A percentile compares a stretch with the other conserved stretches of the same genome.
Evolutionary conservation across 2,888 invertebrate genomes (phyloP).

Genomic region (Altica lythri): DNA sequence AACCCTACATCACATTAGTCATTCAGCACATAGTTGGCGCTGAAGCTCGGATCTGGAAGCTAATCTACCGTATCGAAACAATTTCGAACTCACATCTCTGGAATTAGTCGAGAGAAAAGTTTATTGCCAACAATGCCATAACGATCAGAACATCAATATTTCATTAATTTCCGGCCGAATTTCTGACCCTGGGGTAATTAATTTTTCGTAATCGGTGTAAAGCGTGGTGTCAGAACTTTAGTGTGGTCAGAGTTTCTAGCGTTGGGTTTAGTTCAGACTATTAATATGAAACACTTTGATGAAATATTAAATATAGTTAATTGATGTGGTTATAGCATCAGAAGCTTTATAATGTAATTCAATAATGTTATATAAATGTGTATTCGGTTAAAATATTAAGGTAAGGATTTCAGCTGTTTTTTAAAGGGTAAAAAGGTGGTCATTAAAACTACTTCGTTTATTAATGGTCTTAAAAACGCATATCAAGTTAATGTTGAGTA

Average conservation of each 20-base stretch:
- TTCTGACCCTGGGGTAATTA: neutral
- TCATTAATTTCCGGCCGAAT: conserved; percentile 27
- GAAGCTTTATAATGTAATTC: too few species aligned
- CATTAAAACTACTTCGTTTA: too few species aligned
- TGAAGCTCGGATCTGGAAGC: neutral
- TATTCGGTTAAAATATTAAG: too few species aligned
- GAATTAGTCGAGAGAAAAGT: conserved; percentile 20
- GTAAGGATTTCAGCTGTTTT: too few species aligned
- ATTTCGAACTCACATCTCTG: conserved; percentile 16
- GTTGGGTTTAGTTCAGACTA: too few species aligned
- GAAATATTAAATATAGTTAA: too few species aligned
- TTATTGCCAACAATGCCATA: conserved; percentile 15
- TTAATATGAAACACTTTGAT: too few species aligned
- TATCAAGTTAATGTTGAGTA: too few species aligned
- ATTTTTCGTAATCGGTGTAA: conserved; percentile 1
- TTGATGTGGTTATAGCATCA: too few species aligned
- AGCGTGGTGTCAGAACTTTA: conserved; percentile 4
- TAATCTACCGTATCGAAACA: conserved; percentile 18
- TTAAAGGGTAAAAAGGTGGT: too few species aligned
- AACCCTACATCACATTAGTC: conserved; percentile 1
- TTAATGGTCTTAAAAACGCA: too few species aligned
- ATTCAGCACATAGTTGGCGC: conserved; percentile 1
- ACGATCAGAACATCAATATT: conserved; percentile 23
- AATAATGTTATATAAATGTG: too few species aligned
- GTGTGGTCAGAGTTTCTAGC: neutral